Conservation (phyloP, 1,140 invertebrate species). For the Calycopis cecrops region DNA sequence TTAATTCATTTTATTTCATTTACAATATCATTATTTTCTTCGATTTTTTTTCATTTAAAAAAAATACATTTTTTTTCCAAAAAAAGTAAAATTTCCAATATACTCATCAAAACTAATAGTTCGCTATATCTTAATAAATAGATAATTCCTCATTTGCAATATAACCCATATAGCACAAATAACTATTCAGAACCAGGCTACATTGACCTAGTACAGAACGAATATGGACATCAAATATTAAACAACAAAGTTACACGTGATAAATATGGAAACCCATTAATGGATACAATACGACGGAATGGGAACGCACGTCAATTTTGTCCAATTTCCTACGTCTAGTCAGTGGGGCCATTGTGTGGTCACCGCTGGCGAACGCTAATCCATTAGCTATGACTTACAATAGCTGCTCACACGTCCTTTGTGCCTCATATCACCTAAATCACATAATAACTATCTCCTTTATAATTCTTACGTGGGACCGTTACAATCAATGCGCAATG, state of each 20-base stretch:
- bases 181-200: no score
- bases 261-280: slow-evolving; percentile 27
- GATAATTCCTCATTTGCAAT: no score
- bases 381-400: slow-evolving; percentile 65
- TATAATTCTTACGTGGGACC: neutral
- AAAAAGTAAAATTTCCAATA: no score
- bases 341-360: slow-evolving; percentile 30
- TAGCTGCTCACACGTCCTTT: slow-evolving; percentile 37
- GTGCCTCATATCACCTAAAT: slow-evolving; percentile 23
- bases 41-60: no score
- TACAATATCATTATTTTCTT: no score
- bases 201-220: neutral
- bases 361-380: slow-evolving; percentile 41
- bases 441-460: slow-evolving; percentile 6
- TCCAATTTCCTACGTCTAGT: slow-evolving; percentile 45
- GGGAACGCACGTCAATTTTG: slow-evolving; percentile 38
- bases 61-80: no score
- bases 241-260: slow-evolving; percentile 24
- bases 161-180: no score
- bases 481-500: no score
- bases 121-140: no score
- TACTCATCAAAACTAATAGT: no score
- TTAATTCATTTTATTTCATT: no score
- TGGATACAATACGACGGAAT: slow-evolving; percentile 23
- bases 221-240: slow-evolving; percentile 18